phyloP scores from a whole-genome alignment of 2,797 vertebrate species.

The Delichon dasypus region DNA sequence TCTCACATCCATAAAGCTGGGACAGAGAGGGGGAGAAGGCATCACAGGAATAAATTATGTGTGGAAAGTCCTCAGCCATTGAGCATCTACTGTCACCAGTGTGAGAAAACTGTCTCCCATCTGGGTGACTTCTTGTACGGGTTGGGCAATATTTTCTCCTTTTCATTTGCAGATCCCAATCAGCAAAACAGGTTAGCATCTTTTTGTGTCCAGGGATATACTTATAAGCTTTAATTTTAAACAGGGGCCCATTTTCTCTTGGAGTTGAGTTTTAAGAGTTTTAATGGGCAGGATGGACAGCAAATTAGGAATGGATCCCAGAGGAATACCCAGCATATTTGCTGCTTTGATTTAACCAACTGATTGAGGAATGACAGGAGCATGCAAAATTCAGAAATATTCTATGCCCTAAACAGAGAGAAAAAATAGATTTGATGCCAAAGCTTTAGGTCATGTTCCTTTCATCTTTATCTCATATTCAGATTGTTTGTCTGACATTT shows the following conservation, averaged over 20 bases:
- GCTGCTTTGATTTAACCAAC: neutral
- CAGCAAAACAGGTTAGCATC: neutral
- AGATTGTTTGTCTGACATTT: neutral
- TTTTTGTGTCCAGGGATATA: neutral
- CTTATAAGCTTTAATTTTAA: neutral
- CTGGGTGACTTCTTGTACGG: fast-evolving
- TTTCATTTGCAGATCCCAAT: neutral
- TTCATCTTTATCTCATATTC: neutral
- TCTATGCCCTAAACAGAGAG: neutral
- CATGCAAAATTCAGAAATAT: neutral
- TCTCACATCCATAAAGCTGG: neutral
- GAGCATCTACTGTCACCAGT: neutral
- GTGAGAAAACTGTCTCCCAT: neutral
- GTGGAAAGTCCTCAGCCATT: neutral
- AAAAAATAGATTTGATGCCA: neutral
- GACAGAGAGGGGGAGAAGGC: neutral
- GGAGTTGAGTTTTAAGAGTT: neutral
- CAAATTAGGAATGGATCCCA: neutral
- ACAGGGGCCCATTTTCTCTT: neutral
- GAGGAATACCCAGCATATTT: neutral
- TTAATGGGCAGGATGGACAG: neutral
- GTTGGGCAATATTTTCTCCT: neutral
- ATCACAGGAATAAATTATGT: neutral
- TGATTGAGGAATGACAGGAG: neutral
- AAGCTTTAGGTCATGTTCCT: neutral